Evolutionary conservation across 2,888 invertebrate species (phyloP).

Genomic region (Smittia aterrima): DNA sequence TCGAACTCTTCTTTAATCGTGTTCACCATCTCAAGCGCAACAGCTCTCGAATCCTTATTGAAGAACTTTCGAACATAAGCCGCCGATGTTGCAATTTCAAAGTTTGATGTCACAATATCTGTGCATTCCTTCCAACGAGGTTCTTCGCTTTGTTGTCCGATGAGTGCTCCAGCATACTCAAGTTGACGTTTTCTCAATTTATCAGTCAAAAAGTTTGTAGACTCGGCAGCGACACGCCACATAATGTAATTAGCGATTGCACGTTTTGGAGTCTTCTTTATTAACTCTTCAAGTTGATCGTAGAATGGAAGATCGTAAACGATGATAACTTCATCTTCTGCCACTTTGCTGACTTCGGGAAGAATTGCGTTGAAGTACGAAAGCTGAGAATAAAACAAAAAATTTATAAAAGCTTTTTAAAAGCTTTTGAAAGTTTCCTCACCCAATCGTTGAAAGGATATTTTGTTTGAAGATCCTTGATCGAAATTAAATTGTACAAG

Average conservation of each 20-base stretch:
- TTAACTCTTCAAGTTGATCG: conserved; percentile 64
- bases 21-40: conserved; percentile 64
- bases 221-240: conserved; percentile 55
- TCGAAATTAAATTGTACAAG: conserved; percentile 85
- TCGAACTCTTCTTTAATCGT: conserved; percentile 65
- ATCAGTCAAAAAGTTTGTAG: conserved; percentile 50
- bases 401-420: not conserved
- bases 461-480: conserved; percentile 70
- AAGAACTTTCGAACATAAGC: conserved; percentile 63
- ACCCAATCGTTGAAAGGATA: conserved; percentile 63
- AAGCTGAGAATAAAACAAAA: conserved; percentile 47
- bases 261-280: conserved; percentile 60
- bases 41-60: conserved; percentile 62
- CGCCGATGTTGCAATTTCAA: conserved; percentile 52
- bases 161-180: conserved; percentile 50
- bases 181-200: conserved; percentile 50
- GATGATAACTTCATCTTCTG: conserved; percentile 72
- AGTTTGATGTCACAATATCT: conserved; percentile 45
- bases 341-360: conserved; percentile 62
- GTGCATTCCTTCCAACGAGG: conserved; percentile 53
- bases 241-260: conserved; percentile 58
- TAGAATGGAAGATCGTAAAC: conserved; percentile 84
- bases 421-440: not conserved
- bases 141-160: conserved; percentile 47
- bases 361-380: conserved; percentile 81